Evolutionary conservation across 2,113 vertebrate genomes (phyloP).

Genomic region (Hystrix cristata): DNA sequence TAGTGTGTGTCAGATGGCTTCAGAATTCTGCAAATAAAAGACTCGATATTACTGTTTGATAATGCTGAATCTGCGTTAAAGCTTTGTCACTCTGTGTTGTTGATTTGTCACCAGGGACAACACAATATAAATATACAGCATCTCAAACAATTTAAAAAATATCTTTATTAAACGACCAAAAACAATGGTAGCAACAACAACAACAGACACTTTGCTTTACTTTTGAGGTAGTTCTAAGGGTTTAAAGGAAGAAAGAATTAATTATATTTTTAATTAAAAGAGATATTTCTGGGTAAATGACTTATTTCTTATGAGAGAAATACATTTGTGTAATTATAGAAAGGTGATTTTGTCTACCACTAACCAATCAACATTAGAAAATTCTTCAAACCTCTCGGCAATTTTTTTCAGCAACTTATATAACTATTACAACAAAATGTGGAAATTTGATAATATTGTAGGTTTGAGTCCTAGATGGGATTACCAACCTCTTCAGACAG

Average conservation of each 20-base stretch:
- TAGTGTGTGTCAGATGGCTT: background rate
- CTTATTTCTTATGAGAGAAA: constrained; percentile 84
- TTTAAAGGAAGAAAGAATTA: constrained; percentile 84
- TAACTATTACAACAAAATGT: background rate
- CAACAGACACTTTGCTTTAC: constrained; percentile 71
- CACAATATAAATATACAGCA: constrained; percentile 82
- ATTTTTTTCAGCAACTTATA: background rate
- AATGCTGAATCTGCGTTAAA: constrained; percentile 54
- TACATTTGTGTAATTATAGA: constrained; percentile 35
- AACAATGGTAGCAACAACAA: background rate
- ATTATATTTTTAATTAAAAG: constrained; percentile 85
- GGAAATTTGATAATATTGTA: background rate
- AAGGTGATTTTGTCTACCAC: background rate
- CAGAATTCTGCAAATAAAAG: constrained; percentile 68
- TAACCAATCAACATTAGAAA: constrained; percentile 5
- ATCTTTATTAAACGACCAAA: constrained; percentile 69
- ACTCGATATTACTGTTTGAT: constrained; percentile 73
- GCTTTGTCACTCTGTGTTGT: constrained; percentile 79
- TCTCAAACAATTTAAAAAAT: constrained; percentile 84
- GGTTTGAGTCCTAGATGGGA: background rate
- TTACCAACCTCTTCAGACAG: background rate
- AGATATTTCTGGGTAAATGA: constrained; percentile 85
- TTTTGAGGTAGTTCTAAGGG: constrained; percentile 85
- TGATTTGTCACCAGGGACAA: constrained; percentile 78
- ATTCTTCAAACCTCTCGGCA: background rate